Base-by-base conservation (phyloP, 2,888 invertebrate species). In the Oxystoma pomonae region DNA sequence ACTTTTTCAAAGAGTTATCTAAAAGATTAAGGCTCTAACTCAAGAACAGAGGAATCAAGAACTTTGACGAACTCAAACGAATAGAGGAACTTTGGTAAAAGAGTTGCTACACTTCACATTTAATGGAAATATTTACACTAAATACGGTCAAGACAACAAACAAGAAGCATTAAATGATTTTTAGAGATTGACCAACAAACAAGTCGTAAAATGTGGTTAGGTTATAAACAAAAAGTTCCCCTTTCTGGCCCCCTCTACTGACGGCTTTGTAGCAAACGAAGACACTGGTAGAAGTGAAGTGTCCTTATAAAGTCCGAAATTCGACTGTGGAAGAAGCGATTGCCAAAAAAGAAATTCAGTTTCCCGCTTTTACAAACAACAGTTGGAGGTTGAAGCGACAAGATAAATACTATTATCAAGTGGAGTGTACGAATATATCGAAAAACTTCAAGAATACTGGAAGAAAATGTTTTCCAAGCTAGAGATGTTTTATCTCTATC, bases 371-470 rank as follows among this genome's bases (percentile, higher is more conserved):
- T 3, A 12, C 12, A 35, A 35, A 35, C 35, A 35, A 35, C 12
- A 7, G 55, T 2, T 64, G 72, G 9, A 63, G 53, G 16, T 61
- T 71, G 35, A 71, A 72, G 60, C 62, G 63, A 21, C 65, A 66
- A 9, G 70, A 73, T 53, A 69, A 70, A 20, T 74, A 72, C 64
- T 74, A 71, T 58, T 72, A 69, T 67, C 74, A 74, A 62, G 70
- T 74, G 56, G 73, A 51, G 61, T 67, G 1, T 69, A 67, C 52
- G 71, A 73, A 53, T 62, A 64, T 58, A 72, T 73, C 58, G 50
- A 63, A 1, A 69, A 55, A 20, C 73, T 73, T 59, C 66, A 65
- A 1, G 55, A 61, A 2, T 66, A 67, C 55, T 73, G 72, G 73
- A 63, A 67, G 16, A 61, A 65, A 53, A 71, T 72, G 73, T 66